Evolutionary conservation across 2,113 vertebrate species (phyloP), one percentile per base, ranked within the genome.

Genomic region (Marmota flaviventris): DNA sequence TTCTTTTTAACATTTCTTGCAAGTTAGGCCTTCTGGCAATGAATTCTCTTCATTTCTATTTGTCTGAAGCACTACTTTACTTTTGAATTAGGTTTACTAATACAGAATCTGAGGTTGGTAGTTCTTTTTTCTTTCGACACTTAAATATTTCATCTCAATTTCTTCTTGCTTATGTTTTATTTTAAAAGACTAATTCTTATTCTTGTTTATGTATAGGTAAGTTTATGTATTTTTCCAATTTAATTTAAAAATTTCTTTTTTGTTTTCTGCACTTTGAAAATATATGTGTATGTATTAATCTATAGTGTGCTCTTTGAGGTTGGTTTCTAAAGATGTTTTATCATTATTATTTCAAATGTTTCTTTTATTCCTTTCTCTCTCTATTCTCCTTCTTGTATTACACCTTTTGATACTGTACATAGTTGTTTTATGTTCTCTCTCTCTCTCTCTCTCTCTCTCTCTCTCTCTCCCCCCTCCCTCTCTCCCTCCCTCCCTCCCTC

Each of bases 241-340:
- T 83, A 20, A 65, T 69, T 48, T 13, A 78, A 27, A 18, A 32
- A 22, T 16, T 63, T 51, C 61, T 24, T 29, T 73, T 81, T 88
- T 75, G 6, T 37, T 96, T 85, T 85, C 17, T 90, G n/a, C 22
- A 32, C 8, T 84, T 93, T 84, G 20, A 93, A 69, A 82, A 53
- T 25, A 13, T 29, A 17, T 51, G 3, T 24, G 56, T 58, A 24
- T 58, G 7, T 61, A 61, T 61, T 61, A 61, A 61, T 27, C 24
- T 25, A 27, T 63, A 18, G 61, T 63, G 25, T 63, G 18, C 67
- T 89, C 2, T 63, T 51, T 89, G 2, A 69, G 42, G 53, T 24
- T 85, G 78, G 17, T 90, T 32, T 56, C 48, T 5, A 25, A 85
- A 45, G 45, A 10, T 85, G 65, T 29, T 73, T 10, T 17, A n/a